Conservation (phyloP, 1,140 invertebrate genomes). For the Lethocerus indicus region DNA sequence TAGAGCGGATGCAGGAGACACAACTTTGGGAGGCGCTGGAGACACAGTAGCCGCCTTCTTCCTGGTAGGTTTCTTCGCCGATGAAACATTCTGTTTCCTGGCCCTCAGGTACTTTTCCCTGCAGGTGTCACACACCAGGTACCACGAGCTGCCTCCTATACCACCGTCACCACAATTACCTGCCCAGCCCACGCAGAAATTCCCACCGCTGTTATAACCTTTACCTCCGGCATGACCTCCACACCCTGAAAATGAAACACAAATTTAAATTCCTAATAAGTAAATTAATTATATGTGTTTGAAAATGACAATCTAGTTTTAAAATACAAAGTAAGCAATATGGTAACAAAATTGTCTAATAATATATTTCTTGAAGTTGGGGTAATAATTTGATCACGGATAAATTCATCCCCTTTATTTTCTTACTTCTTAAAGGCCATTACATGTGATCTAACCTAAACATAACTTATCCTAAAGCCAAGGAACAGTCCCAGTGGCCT, state of each 20-base stretch:
- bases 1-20: conserved; percentile 24
- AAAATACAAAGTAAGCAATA: not conserved
- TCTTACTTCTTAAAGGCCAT: no score
- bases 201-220: conserved; percentile 73
- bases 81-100: conserved; percentile 26
- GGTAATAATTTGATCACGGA: not conserved
- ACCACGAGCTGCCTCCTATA: conserved; percentile 70
- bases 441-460: no score
- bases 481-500: no score
- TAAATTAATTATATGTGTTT: no score
- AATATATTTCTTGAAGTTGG: no score
- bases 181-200: conserved; percentile 58
- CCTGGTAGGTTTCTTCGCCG: conserved; percentile 19
- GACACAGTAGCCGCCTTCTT: conserved; percentile 16
- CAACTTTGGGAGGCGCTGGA: conserved; percentile 17
- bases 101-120: conserved; percentile 60
- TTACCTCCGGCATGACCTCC: conserved; percentile 69
- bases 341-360: no score
- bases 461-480: no score
- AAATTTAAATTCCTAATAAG: not conserved
- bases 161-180: conserved; percentile 80
- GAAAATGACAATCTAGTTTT: no score
- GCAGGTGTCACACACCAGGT: conserved; percentile 78
- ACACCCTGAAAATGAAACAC: conserved; percentile 48
- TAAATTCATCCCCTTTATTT: not conserved